Conservation (phyloP, 2,888 invertebrate genomes). For the Conchocele bisecta region DNA sequence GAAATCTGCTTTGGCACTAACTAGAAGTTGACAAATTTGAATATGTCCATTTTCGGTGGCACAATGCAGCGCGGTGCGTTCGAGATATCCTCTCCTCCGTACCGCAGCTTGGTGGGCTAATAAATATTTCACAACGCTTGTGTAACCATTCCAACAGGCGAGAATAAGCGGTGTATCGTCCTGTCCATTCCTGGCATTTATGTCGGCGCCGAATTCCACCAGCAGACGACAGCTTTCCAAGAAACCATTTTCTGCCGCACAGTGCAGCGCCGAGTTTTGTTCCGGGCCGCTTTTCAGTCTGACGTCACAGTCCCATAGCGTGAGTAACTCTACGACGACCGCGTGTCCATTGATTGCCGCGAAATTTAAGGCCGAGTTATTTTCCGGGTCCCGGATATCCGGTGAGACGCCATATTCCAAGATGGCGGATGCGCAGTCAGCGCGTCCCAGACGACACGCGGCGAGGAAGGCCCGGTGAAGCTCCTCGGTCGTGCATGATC, state of each 20-base stretch:
- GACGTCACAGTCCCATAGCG: conserved; percentile 73
- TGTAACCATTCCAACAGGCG: conserved; percentile 73
- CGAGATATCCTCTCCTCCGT: conserved; percentile 72
- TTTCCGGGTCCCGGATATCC: conserved; percentile 57
- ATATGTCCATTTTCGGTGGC: conserved; percentile 77
- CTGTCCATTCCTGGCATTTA: conserved; percentile 70
- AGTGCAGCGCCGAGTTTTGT: conserved; percentile 73
- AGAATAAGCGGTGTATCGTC: conserved; percentile 78
- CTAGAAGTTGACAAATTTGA: conserved; percentile 69
- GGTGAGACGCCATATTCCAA: conserved; percentile 68
- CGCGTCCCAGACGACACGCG: conserved; percentile 61
- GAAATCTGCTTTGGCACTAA: conserved; percentile 71
- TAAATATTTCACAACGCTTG: conserved; percentile 73
- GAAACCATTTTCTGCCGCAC: conserved; percentile 72
- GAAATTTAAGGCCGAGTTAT: conserved; percentile 66
- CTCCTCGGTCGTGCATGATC: conserved; percentile 44
- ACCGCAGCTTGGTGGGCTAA: conserved; percentile 72
- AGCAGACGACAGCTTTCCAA: conserved; percentile 70
- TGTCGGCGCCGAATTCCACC: conserved; percentile 69
- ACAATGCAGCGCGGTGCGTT: conserved; percentile 76
- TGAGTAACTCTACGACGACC: conserved; percentile 67
- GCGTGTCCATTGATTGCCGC: conserved; percentile 69
- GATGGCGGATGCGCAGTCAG: conserved; percentile 65
- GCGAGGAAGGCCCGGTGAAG: conserved; percentile 58
- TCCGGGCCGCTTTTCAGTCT: conserved; percentile 62